A percentile compares a stretch with the other conserved stretches of the same genome.
These are phyloP conservation scores for Narcine bancroftii DNA, from an alignment of 2,113 vertebrate species.

Conservation along the genomic window DNA sequence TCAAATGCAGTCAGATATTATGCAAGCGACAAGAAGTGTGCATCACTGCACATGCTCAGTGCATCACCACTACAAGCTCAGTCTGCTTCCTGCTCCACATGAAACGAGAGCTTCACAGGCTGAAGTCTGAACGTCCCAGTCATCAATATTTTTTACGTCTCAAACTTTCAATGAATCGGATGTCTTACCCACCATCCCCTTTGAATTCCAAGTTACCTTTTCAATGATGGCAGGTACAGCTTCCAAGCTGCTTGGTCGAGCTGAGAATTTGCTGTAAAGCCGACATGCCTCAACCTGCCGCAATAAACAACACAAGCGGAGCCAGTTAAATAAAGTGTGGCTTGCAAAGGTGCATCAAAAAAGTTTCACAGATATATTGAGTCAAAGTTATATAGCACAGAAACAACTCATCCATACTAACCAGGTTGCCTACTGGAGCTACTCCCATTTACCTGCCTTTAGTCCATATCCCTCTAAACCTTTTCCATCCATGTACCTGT, in stretches of 20 bases:
- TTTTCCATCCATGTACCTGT: background rate
- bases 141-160: background rate
- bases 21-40: no score
- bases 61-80: no score
- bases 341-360: background rate
- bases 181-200: background rate
- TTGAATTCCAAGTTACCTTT: constrained; percentile 65
- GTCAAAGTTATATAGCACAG: no score
- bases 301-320: background rate
- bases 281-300: constrained; percentile 84
- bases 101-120: no score
- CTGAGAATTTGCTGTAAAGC: constrained; percentile 85
- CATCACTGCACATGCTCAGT: no score
- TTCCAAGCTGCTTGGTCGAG: constrained; percentile 72
- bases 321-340: background rate
- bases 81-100: no score
- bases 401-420: no score
- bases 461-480: no score
- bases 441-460: no score
- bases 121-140: no score
- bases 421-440: no score
- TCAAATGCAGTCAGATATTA: no score
- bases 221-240: constrained; percentile 79
- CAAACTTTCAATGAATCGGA: background rate
- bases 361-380: background rate